Evolutionary conservation across 2,113 vertebrate species (phyloP).

Genomic region (Ellobius talpinus): DNA sequence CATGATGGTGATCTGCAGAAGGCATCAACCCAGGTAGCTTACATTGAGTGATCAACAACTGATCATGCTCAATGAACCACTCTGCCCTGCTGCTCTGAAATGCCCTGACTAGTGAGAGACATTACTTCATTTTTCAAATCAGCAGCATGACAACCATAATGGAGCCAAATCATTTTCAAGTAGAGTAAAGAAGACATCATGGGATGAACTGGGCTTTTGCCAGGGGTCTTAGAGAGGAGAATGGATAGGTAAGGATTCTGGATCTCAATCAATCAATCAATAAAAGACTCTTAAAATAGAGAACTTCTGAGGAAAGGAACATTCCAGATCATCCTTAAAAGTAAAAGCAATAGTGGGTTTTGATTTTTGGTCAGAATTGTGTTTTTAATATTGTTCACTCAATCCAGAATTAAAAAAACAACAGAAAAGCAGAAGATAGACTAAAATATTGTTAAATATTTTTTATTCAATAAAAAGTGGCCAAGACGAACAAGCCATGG

Average conservation of each 20-base stretch:
- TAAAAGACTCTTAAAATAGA: not conserved
- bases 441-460: not conserved
- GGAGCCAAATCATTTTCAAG: not conserved
- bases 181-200: not conserved
- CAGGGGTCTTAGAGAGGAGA: not conserved
- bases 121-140: not conserved
- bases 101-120: rapidly evolving
- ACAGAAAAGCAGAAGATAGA: not conserved
- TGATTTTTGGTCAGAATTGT: not conserved
- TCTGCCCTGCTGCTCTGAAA: not conserved
- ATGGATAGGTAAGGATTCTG: not conserved
- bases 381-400: not conserved
- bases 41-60: rapidly evolving
- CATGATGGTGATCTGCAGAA: not conserved
- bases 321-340: conserved; percentile 13
- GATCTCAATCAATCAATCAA: not conserved
- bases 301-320: not conserved
- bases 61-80: not conserved
- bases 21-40: not conserved
- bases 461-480: not conserved
- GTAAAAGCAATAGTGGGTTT: not conserved
- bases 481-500: not conserved
- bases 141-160: not conserved
- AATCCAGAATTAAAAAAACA: not conserved
- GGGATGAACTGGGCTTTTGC: not conserved